Conservation (phyloP, 2,797 vertebrate genomes). For the Delichon dasypus region DNA sequence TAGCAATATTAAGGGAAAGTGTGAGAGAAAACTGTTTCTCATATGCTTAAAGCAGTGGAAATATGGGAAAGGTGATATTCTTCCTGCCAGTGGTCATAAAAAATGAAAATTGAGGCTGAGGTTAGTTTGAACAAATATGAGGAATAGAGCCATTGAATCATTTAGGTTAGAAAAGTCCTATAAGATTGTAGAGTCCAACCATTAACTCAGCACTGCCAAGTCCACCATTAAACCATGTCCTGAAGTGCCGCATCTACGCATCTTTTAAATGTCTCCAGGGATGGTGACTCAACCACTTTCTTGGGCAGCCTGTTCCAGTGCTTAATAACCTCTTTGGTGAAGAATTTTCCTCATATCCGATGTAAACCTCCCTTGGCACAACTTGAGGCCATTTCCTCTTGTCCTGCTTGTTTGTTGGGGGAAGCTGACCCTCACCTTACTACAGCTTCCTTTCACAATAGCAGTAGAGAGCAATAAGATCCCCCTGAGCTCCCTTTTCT, state of each 20-base stretch:
- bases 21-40: conserved; percentile 29
- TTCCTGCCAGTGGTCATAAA: neutral
- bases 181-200: neutral
- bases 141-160: neutral
- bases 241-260: neutral
- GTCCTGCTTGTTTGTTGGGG: neutral
- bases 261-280: neutral
- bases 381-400: neutral
- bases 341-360: neutral
- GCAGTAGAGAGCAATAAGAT: neutral
- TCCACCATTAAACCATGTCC: neutral
- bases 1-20: neutral
- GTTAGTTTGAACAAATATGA: neutral
- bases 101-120: neutral
- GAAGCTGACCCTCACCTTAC: neutral
- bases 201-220: neutral
- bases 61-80: conserved; percentile 13
- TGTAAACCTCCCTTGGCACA: neutral
- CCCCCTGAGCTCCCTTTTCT: neutral
- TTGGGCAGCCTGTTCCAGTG: neutral
- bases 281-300: neutral
- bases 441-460: neutral
- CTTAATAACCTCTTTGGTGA: neutral
- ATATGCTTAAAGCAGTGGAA: neutral
- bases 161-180: neutral